A percentile compares a stretch with the other conserved stretches of the same genome.
These are phyloP conservation scores for Calephelis nemesis DNA, from an alignment of 1,140 invertebrate genomes.

Conservation along the genomic window DNA sequence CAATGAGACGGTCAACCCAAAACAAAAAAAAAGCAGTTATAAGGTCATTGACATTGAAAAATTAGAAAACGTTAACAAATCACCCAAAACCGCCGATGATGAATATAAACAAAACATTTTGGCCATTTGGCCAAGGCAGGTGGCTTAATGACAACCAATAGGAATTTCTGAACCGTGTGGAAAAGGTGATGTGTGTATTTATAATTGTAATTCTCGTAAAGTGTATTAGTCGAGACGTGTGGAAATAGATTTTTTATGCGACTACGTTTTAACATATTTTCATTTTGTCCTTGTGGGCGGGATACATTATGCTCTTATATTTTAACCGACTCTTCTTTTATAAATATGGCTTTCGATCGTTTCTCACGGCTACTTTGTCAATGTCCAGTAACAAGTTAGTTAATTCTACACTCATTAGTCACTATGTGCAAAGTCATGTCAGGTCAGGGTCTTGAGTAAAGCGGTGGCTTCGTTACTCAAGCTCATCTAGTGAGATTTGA, in stretches of 20 bases:
- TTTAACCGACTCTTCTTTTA: background rate
- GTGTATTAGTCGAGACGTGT: constrained; percentile 21
- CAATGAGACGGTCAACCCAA: too few species aligned
- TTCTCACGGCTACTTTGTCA: too few species aligned
- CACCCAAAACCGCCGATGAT: background rate
- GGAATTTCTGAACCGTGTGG: constrained; percentile 28
- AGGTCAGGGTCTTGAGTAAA: too few species aligned
- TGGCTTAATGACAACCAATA: constrained; percentile 28
- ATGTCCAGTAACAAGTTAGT: too few species aligned
- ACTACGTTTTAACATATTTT: constrained; percentile 21
- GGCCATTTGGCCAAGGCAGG: constrained; percentile 21
- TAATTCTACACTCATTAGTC: too few species aligned
- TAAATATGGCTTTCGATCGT: too few species aligned
- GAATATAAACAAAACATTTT: constrained; percentile 21
- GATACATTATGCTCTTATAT: background rate
- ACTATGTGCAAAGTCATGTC: too few species aligned
- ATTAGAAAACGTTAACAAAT: background rate
- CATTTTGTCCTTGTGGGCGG: constrained; percentile 21
- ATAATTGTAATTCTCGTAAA: constrained; percentile 27
- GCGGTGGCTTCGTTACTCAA: too few species aligned
- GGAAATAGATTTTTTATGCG: constrained; percentile 33
- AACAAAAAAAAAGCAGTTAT: background rate
- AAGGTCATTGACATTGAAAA: constrained; percentile 1
- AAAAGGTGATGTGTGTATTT: constrained; percentile 32
- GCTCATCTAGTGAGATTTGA: too few species aligned